Evolutionary conservation across 2,797 vertebrate species (phyloP).

Genomic region (Borostomias antarcticus): DNA sequence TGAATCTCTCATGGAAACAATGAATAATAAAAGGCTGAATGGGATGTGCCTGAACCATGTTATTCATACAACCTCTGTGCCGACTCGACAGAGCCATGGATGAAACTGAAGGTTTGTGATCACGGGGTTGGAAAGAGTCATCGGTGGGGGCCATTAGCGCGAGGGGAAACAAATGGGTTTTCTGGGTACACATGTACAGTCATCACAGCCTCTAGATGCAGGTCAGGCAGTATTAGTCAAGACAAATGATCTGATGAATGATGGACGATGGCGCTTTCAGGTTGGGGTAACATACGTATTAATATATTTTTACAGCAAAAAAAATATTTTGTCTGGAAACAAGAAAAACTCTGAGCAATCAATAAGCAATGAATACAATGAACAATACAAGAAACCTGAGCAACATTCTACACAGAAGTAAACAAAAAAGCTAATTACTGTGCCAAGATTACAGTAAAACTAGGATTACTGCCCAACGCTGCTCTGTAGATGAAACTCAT

Average conservation of each 20-base stretch:
- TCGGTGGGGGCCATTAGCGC: conserved; percentile 43
- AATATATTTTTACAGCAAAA: background rate
- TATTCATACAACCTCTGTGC: conserved; percentile 55
- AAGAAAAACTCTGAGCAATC: too few relatives aligned
- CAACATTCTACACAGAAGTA: too few relatives aligned
- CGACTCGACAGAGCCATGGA: conserved; percentile 53
- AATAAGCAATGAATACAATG: too few relatives aligned
- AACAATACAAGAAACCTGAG: too few relatives aligned
- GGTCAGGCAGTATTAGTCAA: conserved; percentile 23
- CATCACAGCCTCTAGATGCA: conserved; percentile 53
- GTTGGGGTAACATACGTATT: background rate
- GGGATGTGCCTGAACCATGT: conserved; percentile 64
- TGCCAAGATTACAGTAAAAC: background rate
- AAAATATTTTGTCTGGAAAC: too few relatives aligned
- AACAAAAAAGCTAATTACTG: too few relatives aligned
- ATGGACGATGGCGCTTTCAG: conserved; percentile 7
- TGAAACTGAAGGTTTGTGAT: conserved; percentile 70
- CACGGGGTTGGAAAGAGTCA: conserved; percentile 57
- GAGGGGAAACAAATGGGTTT: conserved; percentile 60
- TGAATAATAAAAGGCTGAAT: conserved; percentile 74
- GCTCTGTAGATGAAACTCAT: background rate
- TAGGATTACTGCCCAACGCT: background rate
- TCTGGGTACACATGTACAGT: conserved; percentile 48
- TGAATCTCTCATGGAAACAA: conserved; percentile 68
- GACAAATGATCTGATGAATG: conserved; percentile 39